phyloP scores from a whole-genome alignment of 2,797 vertebrate species.

The Pyrocephalus nanus region DNA sequence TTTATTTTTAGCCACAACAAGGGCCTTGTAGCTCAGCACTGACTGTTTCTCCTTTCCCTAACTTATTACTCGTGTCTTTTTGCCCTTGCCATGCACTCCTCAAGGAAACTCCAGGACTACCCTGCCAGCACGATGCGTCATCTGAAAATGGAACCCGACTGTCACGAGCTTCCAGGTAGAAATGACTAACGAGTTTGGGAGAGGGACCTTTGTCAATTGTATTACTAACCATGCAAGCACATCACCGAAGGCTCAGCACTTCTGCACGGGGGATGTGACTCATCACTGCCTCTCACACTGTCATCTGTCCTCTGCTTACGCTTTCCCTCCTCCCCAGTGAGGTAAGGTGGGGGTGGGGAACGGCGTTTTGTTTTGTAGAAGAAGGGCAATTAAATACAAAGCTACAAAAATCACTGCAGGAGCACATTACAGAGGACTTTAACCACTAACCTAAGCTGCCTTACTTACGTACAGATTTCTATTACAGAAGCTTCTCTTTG shows the following conservation, averaged over 20 bases:
- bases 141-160: background rate
- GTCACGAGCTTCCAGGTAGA: background rate
- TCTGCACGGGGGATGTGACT: constrained; percentile 3
- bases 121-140: background rate
- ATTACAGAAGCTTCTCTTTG: background rate
- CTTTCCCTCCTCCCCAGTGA: background rate
- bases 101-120: background rate
- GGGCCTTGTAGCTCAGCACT: background rate
- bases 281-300: constrained; percentile 1
- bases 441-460: background rate
- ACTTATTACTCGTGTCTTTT: background rate
- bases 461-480: background rate
- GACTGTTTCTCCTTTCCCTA: background rate
- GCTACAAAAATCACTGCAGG: background rate
- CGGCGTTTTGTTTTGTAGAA: background rate
- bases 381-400: background rate
- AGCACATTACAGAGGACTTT: background rate
- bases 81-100: background rate
- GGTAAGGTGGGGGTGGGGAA: background rate
- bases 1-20: background rate
- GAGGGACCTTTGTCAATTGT: background rate
- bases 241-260: constrained; percentile 6
- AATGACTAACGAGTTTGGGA: background rate
- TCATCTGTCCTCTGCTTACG: constrained; percentile 12
- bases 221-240: background rate